A percentile compares a stretch with the other conserved stretches of the same genome.
Evolutionary conservation across 2,797 vertebrate species (phyloP).

Genomic region (Tauraco hartlaubi): DNA sequence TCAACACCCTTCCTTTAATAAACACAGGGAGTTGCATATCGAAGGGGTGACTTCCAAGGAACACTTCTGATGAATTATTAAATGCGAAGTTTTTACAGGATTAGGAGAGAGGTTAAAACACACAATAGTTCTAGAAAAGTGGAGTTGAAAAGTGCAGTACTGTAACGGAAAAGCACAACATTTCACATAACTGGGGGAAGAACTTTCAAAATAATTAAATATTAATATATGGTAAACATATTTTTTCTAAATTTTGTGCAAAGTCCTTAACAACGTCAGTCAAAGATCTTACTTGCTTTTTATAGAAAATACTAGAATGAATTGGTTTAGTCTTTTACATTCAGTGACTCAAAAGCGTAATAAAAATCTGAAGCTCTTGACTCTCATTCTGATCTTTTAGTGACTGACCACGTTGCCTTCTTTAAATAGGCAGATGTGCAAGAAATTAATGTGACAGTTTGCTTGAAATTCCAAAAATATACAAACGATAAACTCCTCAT

Average conservation of each 20-base stretch:
- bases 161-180: neutral
- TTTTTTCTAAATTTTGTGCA: neutral
- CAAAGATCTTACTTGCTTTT: neutral
- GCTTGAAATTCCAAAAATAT: neutral
- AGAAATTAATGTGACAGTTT: neutral
- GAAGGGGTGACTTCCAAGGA: conserved; percentile 55
- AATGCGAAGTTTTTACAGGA: conserved; percentile 12
- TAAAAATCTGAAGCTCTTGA: neutral
- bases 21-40: conserved; percentile 42
- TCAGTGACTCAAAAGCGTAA: neutral
- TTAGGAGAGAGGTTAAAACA: conserved; percentile 11
- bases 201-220: neutral
- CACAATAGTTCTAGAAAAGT: neutral
- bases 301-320: neutral
- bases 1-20: conserved; percentile 77
- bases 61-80: conserved; percentile 31
- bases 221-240: neutral
- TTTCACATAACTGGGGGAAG: neutral
- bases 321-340: neutral
- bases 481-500: neutral
- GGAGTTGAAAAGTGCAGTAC: neutral
- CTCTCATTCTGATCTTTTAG: neutral
- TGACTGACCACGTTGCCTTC: neutral
- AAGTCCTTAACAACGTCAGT: neutral
- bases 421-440: neutral